A percentile compares a stretch with the other conserved stretches of the same genome.
phyloP scores from a whole-genome alignment of 2,797 vertebrate genomes.

The Centroberyx gerrardi region DNA sequence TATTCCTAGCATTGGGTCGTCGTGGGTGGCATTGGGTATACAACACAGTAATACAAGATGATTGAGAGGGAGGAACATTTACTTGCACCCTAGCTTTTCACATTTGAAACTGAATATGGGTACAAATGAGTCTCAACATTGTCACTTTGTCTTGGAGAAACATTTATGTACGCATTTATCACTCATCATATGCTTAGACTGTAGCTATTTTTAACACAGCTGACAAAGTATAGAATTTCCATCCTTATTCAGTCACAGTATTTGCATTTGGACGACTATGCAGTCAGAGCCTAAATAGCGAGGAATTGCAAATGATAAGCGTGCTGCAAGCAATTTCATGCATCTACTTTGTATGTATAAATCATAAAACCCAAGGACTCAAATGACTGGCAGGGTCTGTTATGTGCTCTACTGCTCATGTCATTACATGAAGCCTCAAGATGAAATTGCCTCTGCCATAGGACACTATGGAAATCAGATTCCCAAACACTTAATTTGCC shows the following conservation, averaged over 20 bases:
- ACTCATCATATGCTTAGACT: conserved; percentile 9
- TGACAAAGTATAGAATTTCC: conserved; percentile 5
- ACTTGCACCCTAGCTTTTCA: not conserved
- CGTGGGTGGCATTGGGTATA: not conserved
- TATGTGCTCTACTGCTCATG: conserved; percentile 5
- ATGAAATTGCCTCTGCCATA: not conserved
- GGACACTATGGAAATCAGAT: conserved; percentile 3
- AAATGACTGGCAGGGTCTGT: conserved; percentile 19
- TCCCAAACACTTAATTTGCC: too few species aligned
- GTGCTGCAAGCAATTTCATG: not conserved
- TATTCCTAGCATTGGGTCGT: not conserved
- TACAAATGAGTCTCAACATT: not conserved
- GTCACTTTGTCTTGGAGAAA: not conserved
- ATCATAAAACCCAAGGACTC: not conserved
- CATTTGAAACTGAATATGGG: conserved; percentile 13
- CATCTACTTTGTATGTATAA: conserved; percentile 16
- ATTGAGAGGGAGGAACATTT: not conserved
- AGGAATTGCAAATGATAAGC: conserved; percentile 1
- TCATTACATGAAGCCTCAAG: not conserved
- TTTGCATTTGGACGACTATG: not conserved
- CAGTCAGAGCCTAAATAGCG: not conserved
- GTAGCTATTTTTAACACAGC: conserved; percentile 26
- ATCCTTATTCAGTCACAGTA: not conserved
- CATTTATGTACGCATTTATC: not conserved
- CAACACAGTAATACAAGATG: not conserved